Percentiles rank a stretch among this genome's conserved stretches.
Evolutionary conservation across 1,140 invertebrate genomes (phyloP).

Genomic region (Asbolus verrucosus): DNA sequence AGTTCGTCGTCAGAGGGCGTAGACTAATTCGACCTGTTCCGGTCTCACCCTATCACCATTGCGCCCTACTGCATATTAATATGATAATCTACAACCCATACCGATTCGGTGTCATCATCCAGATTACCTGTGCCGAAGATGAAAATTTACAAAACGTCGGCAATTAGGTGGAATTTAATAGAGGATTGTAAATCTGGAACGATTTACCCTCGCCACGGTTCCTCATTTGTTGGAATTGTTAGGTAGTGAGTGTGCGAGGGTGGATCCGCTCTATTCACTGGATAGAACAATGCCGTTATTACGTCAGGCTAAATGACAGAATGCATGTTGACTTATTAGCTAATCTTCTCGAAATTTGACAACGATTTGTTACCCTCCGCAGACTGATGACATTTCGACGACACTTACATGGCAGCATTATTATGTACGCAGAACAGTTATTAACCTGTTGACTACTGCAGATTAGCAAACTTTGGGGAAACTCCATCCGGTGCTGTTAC

Average conservation of each 20-base stretch:
- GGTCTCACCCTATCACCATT: no score
- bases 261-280: background rate
- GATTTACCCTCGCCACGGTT: conserved; percentile 6
- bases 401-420: conserved; percentile 36
- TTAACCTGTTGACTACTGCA: conserved; percentile 49
- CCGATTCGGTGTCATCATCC: no score
- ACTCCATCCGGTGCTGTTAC: background rate
- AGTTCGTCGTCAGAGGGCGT: no score
- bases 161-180: conserved; percentile 9
- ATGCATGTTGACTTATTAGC: conserved; percentile 59
- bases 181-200: background rate
- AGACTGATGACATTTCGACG: conserved; percentile 32
- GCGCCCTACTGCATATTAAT: no score
- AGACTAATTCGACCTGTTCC: no score
- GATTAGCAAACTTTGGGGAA: background rate
- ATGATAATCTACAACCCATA: no score
- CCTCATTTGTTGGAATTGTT: conserved; percentile 28
- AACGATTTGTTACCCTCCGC: conserved; percentile 50
- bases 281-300: conserved; percentile 57
- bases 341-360: conserved; percentile 56
- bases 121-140: conserved; percentile 9
- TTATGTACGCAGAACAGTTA: conserved; percentile 37
- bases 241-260: conserved; percentile 18
- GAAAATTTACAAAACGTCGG: background rate
- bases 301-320: conserved; percentile 52